Base-by-base conservation (phyloP, 1,140 invertebrate species). In the Cardiocondyla obscurior region DNA sequence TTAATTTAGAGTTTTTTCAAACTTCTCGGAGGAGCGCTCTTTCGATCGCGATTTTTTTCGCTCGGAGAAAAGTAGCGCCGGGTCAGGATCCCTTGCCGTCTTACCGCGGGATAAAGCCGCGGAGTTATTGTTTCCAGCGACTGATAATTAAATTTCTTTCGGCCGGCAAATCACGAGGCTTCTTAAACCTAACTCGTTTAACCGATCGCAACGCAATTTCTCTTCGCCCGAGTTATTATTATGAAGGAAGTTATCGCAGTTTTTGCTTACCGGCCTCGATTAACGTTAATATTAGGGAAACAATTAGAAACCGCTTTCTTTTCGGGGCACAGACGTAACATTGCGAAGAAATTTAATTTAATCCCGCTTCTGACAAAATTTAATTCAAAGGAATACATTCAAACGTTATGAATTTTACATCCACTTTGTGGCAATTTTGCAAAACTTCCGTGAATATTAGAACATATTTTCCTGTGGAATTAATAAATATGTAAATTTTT, bases 81-180 rank as follows among this genome's bases (percentile, higher is more conserved):
- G 36, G 19, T 36, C 33, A n/a, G 25, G 62, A n/a, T 39, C 22
- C 49, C 7, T 4, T 46, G 16, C 51, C 76, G 22, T 55, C 6
- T 65, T 33, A 19, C 39, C 60, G 53, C 25, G 16, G 10, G n/a
- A 33, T 42, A 33, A 58, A 81, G 19, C 16, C 30, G 72, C 85
- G 22, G 58, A 65, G 72, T 87, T 87, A 87, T 86, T 87, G 84
- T 87, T 86, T 87, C 51, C 51, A 53, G 25, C 30, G 14, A 51
- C 55, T 33, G 67, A 83, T 87, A 84, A 87, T 87, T 86, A 85
- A 87, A 87, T 86, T 87, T 87, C 81, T 86, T 79, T 79, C 55
- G 25, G 42, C 65, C 44, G 39, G 39, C 58, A 60, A 55, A 79
- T 67, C 28, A 76, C 65, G 67, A 64, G 60, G 70, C 57, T 49